Evolutionary conservation across 1,140 invertebrate genomes (phyloP).

Genomic region (Pantala flavescens): DNA sequence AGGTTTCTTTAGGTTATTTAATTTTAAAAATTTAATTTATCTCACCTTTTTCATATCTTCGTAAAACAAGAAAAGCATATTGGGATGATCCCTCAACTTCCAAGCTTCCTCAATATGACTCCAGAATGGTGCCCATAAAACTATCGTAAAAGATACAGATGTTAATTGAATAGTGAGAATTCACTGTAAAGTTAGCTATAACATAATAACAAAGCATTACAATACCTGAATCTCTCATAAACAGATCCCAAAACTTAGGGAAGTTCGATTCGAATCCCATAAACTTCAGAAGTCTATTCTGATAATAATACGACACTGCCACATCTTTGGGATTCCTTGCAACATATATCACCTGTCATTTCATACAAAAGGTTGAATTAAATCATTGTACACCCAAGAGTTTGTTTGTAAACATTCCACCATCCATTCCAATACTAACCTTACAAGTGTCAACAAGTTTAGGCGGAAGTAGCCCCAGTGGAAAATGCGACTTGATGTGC

Average conservation of each 20-base stretch:
- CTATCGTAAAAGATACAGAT: constrained; percentile 14
- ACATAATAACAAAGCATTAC: neutral
- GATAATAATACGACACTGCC: constrained; percentile 71
- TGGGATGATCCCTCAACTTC: constrained; percentile 48
- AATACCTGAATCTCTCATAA: constrained; percentile 58
- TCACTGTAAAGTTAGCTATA: neutral
- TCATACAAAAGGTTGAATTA: neutral
- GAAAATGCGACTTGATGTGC: constrained; percentile 51
- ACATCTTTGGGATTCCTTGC: constrained; percentile 78
- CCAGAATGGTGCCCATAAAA: constrained; percentile 56
- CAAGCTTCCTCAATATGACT: constrained; percentile 66
- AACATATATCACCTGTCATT: constrained; percentile 55
- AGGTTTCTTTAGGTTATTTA: neutral
- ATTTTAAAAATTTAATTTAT: constrained; percentile 11
- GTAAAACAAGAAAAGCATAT: constrained; percentile 67
- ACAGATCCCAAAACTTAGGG: constrained; percentile 63
- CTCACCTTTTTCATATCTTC: constrained; percentile 59
- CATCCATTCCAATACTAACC: constrained; percentile 25
- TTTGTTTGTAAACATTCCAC: no score
- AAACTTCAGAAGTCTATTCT: constrained; percentile 58
- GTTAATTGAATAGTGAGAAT: constrained; percentile 15
- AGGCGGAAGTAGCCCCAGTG: constrained; percentile 54
- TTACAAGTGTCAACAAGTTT: constrained; percentile 50
- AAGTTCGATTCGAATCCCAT: constrained; percentile 64
- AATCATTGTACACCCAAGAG: no score